Evolutionary conservation across 1,140 invertebrate genomes (phyloP).

Genomic region (Drosophila kikkawai): DNA sequence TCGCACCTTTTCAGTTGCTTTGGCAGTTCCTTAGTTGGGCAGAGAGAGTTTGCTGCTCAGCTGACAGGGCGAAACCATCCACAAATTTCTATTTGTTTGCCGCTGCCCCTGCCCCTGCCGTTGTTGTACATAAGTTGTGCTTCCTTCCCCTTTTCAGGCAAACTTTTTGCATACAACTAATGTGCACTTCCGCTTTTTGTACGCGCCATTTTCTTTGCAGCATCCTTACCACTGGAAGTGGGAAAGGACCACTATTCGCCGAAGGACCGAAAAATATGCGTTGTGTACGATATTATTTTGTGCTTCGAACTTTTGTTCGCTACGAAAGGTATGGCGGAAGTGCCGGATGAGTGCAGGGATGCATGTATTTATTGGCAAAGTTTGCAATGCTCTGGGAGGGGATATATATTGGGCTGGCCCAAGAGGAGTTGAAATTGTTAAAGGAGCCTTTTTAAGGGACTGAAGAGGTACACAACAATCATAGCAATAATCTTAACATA

Average conservation of each 20-base stretch:
- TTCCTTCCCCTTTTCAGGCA: conserved; percentile 52
- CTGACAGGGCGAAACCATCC: conserved; percentile 67
- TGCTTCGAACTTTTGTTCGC: conserved; percentile 68
- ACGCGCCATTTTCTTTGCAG: conserved; percentile 72
- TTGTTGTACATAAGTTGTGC: conserved; percentile 54
- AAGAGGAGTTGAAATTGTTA: conserved; percentile 11
- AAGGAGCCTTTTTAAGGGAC: not conserved
- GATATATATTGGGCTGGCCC: conserved; percentile 23
- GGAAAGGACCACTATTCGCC: conserved; percentile 12
- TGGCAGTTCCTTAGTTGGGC: conserved; percentile 49
- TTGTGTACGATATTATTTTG: conserved; percentile 75
- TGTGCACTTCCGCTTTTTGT: conserved; percentile 76
- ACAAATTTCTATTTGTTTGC: conserved; percentile 76
- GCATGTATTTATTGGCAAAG: conserved; percentile 56
- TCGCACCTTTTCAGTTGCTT: conserved; percentile 64
- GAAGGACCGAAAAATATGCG: conserved; percentile 71
- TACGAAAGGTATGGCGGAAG: conserved; percentile 40
- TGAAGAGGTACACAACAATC: not conserved
- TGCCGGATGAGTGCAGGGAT: conserved; percentile 54
- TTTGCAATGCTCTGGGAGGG: conserved; percentile 20
- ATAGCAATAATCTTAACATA: not conserved
- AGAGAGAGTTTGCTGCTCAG: conserved; percentile 57
- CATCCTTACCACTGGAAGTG: conserved; percentile 22
- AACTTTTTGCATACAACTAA: conserved; percentile 80
- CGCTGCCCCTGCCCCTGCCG: conserved; percentile 27